These are phyloP conservation scores for Drosophila albomicans DNA, from an alignment of 1,140 invertebrate species.

Conservation along the genomic window DNA sequence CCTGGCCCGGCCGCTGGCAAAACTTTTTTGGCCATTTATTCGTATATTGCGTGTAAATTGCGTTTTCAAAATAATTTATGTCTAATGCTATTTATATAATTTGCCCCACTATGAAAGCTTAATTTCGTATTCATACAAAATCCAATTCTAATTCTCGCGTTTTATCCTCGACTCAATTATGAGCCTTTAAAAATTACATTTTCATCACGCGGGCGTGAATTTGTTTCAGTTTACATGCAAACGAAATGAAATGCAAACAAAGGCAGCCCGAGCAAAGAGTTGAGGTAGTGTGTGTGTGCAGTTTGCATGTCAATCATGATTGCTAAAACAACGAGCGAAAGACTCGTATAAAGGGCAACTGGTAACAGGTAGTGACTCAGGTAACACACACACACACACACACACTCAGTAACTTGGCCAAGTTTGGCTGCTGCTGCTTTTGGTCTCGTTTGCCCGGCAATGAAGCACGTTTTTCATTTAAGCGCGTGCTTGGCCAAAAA, in stretches of 20 bases:
- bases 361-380: slow-evolving; percentile 5
- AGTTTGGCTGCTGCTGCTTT: slow-evolving; percentile 33
- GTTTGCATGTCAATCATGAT: slow-evolving; percentile 77
- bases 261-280: slow-evolving; percentile 10
- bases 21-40: slow-evolving; percentile 21
- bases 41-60: slow-evolving; percentile 44
- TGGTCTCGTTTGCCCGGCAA: slow-evolving; percentile 1
- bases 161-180: background rate
- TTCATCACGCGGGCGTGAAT: slow-evolving; percentile 5
- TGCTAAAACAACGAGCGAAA: slow-evolving; percentile 43
- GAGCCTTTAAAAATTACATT: slow-evolving; percentile 45
- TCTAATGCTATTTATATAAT: slow-evolving; percentile 49
- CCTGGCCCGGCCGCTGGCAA: background rate
- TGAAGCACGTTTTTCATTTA: slow-evolving; percentile 77
- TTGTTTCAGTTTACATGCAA: slow-evolving; percentile 18
- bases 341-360: slow-evolving; percentile 48
- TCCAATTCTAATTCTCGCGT: background rate
- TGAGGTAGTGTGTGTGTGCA: slow-evolving; percentile 45
- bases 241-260: slow-evolving; percentile 57
- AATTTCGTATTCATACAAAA: slow-evolving; percentile 12
- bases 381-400: background rate
- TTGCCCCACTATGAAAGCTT: slow-evolving; percentile 12
- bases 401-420: slow-evolving; percentile 5
- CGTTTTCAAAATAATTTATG: slow-evolving; percentile 49
- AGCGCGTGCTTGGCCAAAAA: slow-evolving; percentile 56